These are phyloP conservation scores for Artemia sinica DNA, from an alignment of 2,888 invertebrate genomes.

Conservation along the genomic window DNA sequence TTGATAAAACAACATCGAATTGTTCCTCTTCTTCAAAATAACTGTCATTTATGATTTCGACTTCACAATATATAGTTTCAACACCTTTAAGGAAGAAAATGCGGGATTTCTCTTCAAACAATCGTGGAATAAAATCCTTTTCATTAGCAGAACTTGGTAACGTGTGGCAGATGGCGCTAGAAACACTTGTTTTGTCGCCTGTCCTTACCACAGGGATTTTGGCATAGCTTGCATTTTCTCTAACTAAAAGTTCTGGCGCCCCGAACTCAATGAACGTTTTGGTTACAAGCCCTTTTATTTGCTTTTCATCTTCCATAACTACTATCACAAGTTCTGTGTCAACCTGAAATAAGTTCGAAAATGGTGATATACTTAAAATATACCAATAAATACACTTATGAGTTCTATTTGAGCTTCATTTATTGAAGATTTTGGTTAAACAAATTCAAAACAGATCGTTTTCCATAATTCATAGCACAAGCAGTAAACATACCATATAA, in stretches of 20 bases:
- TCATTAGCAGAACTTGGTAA: slow-evolving; percentile 31
- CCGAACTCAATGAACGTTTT: slow-evolving; percentile 29
- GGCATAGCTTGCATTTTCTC: slow-evolving; percentile 29
- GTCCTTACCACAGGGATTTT: slow-evolving; percentile 29
- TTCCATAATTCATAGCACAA: too few species aligned
- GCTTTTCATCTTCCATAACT: neutral
- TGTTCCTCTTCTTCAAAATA: slow-evolving; percentile 31
- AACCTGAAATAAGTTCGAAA: neutral
- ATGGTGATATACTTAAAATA: neutral
- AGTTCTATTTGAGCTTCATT: too few species aligned
- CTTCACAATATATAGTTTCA: slow-evolving; percentile 29
- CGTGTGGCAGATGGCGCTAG: slow-evolving; percentile 32
- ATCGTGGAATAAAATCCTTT: slow-evolving; percentile 31
- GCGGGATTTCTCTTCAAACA: slow-evolving; percentile 29
- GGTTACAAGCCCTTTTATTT: neutral
- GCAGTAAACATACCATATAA: too few species aligned
- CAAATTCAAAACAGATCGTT: too few species aligned
- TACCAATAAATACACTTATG: too few species aligned
- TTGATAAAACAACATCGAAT: slow-evolving; percentile 29
- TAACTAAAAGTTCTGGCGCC: slow-evolving; percentile 27
- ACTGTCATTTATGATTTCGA: slow-evolving; percentile 31
- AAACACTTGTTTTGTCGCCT: slow-evolving; percentile 30
- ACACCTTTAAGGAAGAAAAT: slow-evolving; percentile 31
- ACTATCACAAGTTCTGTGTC: neutral
- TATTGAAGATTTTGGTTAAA: too few species aligned